phyloP scores from a whole-genome alignment of 2,113 vertebrate genomes.

The Struthio camelus region DNA sequence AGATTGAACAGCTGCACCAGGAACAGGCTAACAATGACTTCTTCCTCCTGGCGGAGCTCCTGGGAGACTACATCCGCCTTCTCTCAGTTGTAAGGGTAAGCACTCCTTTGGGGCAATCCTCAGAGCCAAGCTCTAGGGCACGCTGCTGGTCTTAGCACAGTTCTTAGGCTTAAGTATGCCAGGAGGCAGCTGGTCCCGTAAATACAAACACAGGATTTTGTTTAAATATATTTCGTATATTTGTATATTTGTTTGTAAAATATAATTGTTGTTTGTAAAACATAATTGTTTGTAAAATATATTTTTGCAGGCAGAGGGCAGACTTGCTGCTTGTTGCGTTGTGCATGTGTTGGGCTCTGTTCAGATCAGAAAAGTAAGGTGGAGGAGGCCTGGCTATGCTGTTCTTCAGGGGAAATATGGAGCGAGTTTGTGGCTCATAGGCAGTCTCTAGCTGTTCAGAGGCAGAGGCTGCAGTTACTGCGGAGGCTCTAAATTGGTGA shows the following conservation, averaged over 20 bases:
- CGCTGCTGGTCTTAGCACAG: rapidly evolving
- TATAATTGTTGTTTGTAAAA: too few species aligned
- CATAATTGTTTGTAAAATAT: too few species aligned
- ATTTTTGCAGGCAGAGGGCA: not conserved
- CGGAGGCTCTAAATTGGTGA: not conserved
- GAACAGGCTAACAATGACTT: slow-evolving; percentile 94
- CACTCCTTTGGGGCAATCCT: not conserved
- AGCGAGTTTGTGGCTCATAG: not conserved
- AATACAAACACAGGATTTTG: too few species aligned
- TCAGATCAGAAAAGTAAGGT: not conserved
- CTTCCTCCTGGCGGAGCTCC: slow-evolving; percentile 90
- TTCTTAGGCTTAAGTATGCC: not conserved
- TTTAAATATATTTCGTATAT: too few species aligned
- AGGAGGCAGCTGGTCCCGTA: not conserved
- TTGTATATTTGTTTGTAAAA: too few species aligned
- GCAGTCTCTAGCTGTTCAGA: not conserved
- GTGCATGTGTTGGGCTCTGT: not conserved
- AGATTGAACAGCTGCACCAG: slow-evolving; percentile 94
- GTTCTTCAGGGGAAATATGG: not conserved
- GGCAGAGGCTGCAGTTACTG: not conserved
- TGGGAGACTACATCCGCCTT: slow-evolving; percentile 94
- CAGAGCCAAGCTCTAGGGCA: not conserved
- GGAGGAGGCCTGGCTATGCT: not conserved
- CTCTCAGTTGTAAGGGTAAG: slow-evolving; percentile 90
- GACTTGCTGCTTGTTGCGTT: not conserved